Percentiles rank a stretch among this genome's conserved stretches.
Conservation (phyloP, 2,113 vertebrate genomes). For the Steatornis caripensis region DNA sequence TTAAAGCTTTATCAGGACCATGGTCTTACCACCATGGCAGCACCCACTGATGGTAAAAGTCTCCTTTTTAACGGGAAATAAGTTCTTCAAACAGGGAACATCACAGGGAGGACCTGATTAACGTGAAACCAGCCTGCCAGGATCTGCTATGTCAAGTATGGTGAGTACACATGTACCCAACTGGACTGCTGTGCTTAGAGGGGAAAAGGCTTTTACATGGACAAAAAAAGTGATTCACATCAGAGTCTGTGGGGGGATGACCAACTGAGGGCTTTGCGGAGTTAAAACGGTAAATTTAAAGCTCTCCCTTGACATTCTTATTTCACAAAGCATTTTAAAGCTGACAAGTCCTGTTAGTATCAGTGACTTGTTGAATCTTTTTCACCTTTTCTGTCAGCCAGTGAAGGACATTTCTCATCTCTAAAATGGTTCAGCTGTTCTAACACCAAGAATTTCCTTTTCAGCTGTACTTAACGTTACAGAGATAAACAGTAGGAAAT, state of each 20-base stretch:
- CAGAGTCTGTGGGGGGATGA: neutral
- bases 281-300: neutral
- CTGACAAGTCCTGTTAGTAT: neutral
- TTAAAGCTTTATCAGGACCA: neutral
- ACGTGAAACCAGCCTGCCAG: neutral
- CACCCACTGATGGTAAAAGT: conserved; percentile 5
- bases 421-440: neutral
- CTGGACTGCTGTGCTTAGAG: neutral
- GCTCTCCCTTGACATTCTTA: neutral
- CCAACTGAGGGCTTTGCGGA: neutral
- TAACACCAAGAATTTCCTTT: neutral
- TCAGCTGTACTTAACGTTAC: neutral
- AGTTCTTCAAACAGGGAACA: neutral
- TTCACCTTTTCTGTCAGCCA: neutral
- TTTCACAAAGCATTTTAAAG: neutral
- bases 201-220: neutral
- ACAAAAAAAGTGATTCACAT: neutral
- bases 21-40: neutral
- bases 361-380: neutral
- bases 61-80: neutral
- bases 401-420: neutral
- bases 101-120: neutral
- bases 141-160: neutral
- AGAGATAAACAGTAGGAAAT: neutral
- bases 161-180: neutral